Percentiles rank a stretch among this genome's conserved stretches.
phyloP scores from a whole-genome alignment of 2,888 invertebrate species.

The Agrypnus murinus region DNA sequence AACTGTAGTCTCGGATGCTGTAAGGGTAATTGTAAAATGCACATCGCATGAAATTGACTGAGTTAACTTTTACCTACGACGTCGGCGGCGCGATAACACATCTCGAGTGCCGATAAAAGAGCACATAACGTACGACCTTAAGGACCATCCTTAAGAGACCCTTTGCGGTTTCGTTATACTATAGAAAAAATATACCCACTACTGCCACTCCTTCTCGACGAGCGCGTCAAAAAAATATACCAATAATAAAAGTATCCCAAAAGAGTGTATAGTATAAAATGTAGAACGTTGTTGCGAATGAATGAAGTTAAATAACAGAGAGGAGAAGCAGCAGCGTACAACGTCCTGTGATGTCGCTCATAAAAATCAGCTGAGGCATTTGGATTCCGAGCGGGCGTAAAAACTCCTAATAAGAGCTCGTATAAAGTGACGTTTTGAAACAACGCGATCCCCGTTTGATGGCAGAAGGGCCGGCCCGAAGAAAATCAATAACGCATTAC shows the following conservation, averaged over 20 bases:
- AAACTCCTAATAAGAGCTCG: conserved; percentile 61
- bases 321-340: conserved; percentile 42
- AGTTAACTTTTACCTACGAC: conserved; percentile 53
- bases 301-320: conserved; percentile 49
- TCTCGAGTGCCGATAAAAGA: conserved; percentile 46
- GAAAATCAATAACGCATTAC: conserved; percentile 70
- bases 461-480: conserved; percentile 66
- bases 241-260: conserved; percentile 33
- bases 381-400: conserved; percentile 54
- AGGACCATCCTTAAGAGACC: conserved; percentile 49
- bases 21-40: conserved; percentile 64
- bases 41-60: conserved; percentile 64
- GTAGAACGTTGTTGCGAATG: conserved; percentile 41
- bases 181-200: conserved; percentile 30
- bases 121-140: conserved; percentile 38
- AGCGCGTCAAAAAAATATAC: conserved; percentile 36
- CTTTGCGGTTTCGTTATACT: conserved; percentile 52
- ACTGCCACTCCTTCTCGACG: no score
- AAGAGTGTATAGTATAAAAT: no score
- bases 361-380: conserved; percentile 60
- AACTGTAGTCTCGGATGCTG: conserved; percentile 60
- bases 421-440: conserved; percentile 68
- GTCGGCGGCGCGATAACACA: conserved; percentile 45
- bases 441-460: conserved; percentile 61
- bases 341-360: conserved; percentile 55